A percentile compares a stretch with the other conserved stretches of the same genome.
Conservation (phyloP, 2,113 vertebrate genomes). For the Zeus faber region DNA sequence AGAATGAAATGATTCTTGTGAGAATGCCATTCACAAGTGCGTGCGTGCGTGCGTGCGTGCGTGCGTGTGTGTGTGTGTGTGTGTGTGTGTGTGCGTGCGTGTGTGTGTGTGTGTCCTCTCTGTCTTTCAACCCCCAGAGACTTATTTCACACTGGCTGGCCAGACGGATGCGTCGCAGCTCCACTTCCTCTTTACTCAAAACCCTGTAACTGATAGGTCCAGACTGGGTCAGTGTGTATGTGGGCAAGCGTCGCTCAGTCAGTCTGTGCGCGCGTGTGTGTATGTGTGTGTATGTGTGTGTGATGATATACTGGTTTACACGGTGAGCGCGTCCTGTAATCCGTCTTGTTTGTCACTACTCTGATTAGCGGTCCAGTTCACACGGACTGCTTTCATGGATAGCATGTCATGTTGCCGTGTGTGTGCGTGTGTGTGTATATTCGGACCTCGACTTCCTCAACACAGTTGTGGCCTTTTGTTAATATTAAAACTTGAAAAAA, state of each 20-base stretch:
- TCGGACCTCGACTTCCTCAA: no score
- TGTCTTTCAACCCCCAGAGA: neutral
- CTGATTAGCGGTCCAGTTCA: slow-evolving; percentile 39
- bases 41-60: neutral
- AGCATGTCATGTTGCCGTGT: no score
- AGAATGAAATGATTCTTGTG: no score
- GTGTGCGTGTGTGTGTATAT: slow-evolving; percentile 11
- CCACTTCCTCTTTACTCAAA: neutral
- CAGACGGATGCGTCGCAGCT: slow-evolving; percentile 8
- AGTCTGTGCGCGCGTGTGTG: slow-evolving; percentile 14
- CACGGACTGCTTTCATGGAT: slow-evolving; percentile 9
- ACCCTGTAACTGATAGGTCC: slow-evolving; percentile 8
- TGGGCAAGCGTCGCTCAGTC: slow-evolving; percentile 11
- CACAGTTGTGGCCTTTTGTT: no score
- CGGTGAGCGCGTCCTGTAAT: slow-evolving; percentile 34
- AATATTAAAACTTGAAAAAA: no score
- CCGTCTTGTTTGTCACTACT: slow-evolving; percentile 44
- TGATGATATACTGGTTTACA: slow-evolving; percentile 46
- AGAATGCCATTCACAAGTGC: no score
- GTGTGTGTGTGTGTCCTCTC: neutral
- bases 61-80: neutral
- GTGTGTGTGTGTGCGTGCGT: neutral
- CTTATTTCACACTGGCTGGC: slow-evolving; percentile 20
- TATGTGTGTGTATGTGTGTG: slow-evolving; percentile 11
- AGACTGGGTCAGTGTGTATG: neutral